Evolutionary conservation across 1,140 invertebrate genomes (phyloP).

Genomic region (Oedothorax gibbosus): DNA sequence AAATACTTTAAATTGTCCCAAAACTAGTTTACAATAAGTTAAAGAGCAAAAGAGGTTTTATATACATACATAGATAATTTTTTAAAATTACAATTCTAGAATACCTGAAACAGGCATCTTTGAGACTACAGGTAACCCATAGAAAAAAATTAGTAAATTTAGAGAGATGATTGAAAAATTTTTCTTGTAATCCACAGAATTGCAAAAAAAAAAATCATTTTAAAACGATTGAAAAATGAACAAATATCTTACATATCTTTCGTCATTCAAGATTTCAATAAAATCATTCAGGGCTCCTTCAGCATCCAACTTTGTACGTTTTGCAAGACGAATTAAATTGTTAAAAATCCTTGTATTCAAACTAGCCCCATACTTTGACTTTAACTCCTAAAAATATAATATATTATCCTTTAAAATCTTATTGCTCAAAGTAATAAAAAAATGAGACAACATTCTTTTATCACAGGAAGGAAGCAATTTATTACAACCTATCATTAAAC

Average conservation of each 20-base stretch:
- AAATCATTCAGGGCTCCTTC: slow-evolving; percentile 88
- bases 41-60: too few relatives aligned
- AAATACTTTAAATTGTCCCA: too few relatives aligned
- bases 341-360: slow-evolving; percentile 76
- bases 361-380: slow-evolving; percentile 77
- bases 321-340: slow-evolving; percentile 86
- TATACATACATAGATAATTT: too few relatives aligned
- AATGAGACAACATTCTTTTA: too few relatives aligned
- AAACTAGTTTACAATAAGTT: too few relatives aligned
- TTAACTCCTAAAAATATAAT: slow-evolving; percentile 75
- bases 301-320: slow-evolving; percentile 85
- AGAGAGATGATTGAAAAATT: neutral
- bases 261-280: slow-evolving; percentile 79
- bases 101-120: too few relatives aligned
- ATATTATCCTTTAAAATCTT: neutral
- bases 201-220: neutral
- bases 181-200: neutral
- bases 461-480: too few relatives aligned
- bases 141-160: too few relatives aligned
- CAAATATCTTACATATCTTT: slow-evolving; percentile 66
- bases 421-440: too few relatives aligned
- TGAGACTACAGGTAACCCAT: too few relatives aligned
- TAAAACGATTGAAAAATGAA: neutral
- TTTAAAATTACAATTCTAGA: too few relatives aligned
- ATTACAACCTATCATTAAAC: too few relatives aligned